Evolutionary conservation across 1,140 invertebrate species (phyloP), one percentile per base, ranked within the genome.

Genomic region (Bombus difficillimus): DNA sequence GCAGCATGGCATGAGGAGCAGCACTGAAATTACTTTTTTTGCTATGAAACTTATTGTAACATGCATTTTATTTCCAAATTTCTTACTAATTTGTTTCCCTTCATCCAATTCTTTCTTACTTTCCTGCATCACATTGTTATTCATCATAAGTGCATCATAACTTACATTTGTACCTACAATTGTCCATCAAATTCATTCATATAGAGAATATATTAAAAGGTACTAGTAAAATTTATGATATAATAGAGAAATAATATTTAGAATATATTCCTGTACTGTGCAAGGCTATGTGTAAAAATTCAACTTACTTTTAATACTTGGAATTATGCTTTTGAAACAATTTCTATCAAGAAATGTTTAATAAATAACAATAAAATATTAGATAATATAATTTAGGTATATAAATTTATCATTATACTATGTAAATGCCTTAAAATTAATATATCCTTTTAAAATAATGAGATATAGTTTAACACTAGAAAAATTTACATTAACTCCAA

Each of bases 1-100:
- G 83, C 92, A 91, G 94, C 94, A 95, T 95, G 94, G 94, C 94
- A 94, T 95, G 94, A 93, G 93, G 94, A 93, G 92, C 78, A 32
- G 34, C 84, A 92, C 92, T 94, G 90, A 93, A 86, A 86, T 83
- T 92, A 88, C 72, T 89, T 89, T 92, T 83, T 86, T 93, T 92
- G 91, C 90, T 92, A 91, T 92, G 92, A 92, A 76, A 89, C 92
- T 91, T 88, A 89, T 78, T 91, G 82, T 90, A 90, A 91, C 81
- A 88, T 73, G 81, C 83, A 87, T 90, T 85, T 90, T 85, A 89
- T 68, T 83, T 90, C 12, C 18, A 32, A 59, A 66, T 77, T 62
- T 77, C 71, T 68, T 74, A 90, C 41, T 88, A 75, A 88, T 90
- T 89, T 80, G 53, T 68, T 41, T 22, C 59, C 71, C 28, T 68